Evolutionary conservation across 92 coral and sea anemone species (phyloP).

Genomic region (Siderastrea siderea): DNA sequence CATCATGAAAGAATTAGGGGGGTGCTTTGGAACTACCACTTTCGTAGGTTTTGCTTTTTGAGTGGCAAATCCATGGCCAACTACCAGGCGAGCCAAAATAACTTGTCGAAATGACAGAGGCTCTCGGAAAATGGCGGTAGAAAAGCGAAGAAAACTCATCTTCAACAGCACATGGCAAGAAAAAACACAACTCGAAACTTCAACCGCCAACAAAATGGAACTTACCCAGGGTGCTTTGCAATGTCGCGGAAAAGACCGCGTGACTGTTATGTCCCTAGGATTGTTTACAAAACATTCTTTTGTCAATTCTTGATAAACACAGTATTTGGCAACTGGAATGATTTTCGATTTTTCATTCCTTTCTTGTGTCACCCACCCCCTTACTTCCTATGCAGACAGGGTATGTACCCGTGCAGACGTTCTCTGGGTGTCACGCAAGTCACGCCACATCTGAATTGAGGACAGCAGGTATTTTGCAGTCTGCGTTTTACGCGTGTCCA

Average conservation of each 20-base stretch:
- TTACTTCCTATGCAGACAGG: too few species aligned
- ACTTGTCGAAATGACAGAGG: constrained; percentile 15
- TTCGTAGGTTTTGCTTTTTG: neutral
- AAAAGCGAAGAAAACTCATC: constrained; percentile 10
- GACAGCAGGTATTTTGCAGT: too few species aligned
- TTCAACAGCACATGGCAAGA: neutral
- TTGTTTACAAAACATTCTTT: neutral
- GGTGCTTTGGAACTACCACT: constrained; percentile 54
- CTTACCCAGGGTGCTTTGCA: constrained; percentile 10
- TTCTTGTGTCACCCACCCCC: neutral
- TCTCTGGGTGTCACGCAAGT: too few species aligned
- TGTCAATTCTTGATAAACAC: neutral
- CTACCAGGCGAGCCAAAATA: neutral
- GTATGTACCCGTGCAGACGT: too few species aligned
- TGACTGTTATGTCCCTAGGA: neutral
- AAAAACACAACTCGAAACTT: neutral
- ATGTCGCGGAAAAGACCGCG: neutral
- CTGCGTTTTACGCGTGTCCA: too few species aligned
- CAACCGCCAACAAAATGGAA: constrained; percentile 21
- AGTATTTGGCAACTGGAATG: neutral
- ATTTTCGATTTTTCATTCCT: too few species aligned
- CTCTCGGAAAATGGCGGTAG: neutral
- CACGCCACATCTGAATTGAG: too few species aligned
- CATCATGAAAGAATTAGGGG: constrained; percentile 42
- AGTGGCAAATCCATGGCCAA: constrained; percentile 5